Conservation (phyloP, 1,140 invertebrate species). For the Neomicropteryx cornuta region DNA sequence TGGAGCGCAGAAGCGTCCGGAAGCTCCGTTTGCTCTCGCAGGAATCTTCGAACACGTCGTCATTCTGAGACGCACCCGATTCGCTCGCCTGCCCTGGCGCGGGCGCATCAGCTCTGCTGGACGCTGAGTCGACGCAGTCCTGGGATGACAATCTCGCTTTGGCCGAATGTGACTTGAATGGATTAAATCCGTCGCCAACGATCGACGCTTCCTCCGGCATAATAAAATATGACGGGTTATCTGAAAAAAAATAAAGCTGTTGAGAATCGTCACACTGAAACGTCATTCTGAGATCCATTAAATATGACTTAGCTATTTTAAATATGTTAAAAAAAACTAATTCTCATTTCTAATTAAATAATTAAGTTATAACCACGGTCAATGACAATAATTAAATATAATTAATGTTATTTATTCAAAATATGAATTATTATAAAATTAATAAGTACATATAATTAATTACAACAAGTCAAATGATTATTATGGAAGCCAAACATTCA, state of each 20-base stretch:
- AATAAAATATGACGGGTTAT: slow-evolving; percentile 46
- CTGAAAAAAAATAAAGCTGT: slow-evolving; percentile 25
- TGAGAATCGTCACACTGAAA: background rate
- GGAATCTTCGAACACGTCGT: slow-evolving; percentile 27
- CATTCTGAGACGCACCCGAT: slow-evolving; percentile 25
- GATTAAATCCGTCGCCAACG: slow-evolving; percentile 16
- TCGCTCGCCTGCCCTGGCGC: slow-evolving; percentile 21
- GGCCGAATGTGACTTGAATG: slow-evolving; percentile 10
- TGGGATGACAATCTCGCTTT: slow-evolving; percentile 11
- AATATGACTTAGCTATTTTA: too few relatives aligned
- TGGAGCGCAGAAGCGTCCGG: slow-evolving; percentile 34
- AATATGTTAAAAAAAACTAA: too few relatives aligned
- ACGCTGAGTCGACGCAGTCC: slow-evolving; percentile 16
- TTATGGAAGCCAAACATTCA: too few relatives aligned
- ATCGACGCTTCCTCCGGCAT: slow-evolving; percentile 26
- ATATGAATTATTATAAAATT: too few relatives aligned
- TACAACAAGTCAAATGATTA: too few relatives aligned
- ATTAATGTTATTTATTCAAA: too few relatives aligned
- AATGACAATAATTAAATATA: too few relatives aligned
- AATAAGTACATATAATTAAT: too few relatives aligned
- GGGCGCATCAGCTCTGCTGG: slow-evolving; percentile 21
- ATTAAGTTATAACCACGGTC: too few relatives aligned
- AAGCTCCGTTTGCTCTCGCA: slow-evolving; percentile 30
- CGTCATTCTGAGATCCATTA: too few relatives aligned
- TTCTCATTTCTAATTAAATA: too few relatives aligned